Percentiles rank a stretch among this genome's conserved stretches.
Conservation (phyloP, 2,113 vertebrate species). For the Phoxinus phoxinus region DNA sequence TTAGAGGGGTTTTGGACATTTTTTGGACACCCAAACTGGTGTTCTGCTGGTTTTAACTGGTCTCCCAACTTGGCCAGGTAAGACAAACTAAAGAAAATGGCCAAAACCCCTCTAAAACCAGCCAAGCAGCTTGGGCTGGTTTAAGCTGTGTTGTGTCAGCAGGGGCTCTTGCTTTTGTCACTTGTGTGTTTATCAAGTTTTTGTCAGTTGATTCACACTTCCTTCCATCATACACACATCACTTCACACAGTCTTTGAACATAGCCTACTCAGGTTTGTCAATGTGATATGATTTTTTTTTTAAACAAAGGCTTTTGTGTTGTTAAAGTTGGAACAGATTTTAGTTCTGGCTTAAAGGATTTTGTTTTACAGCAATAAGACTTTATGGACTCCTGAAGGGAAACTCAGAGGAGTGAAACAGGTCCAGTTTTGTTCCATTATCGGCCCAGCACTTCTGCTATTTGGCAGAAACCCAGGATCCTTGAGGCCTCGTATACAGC, state of each 20-base stretch:
- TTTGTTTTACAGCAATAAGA: background rate
- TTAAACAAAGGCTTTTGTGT: background rate
- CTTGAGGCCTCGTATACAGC: background rate
- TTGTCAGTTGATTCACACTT: background rate
- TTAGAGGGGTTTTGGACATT: too few relatives aligned
- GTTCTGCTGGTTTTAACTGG: too few relatives aligned
- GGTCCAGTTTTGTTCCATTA: background rate
- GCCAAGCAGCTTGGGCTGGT: too few relatives aligned
- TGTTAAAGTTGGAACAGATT: background rate
- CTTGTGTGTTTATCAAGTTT: background rate
- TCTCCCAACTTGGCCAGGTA: too few relatives aligned
- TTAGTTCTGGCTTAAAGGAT: background rate
- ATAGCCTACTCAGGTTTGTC: background rate
- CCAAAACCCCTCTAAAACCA: too few relatives aligned
- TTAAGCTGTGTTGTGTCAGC: too few relatives aligned
- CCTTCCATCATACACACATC: background rate
- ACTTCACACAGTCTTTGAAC: background rate
- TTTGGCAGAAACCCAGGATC: slow-evolving; percentile 3
- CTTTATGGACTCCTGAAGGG: background rate
- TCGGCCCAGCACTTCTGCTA: background rate
- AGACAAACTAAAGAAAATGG: too few relatives aligned
- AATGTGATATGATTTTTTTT: background rate
- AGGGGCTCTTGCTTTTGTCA: background rate
- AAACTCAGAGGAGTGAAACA: background rate
- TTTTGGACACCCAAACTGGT: too few relatives aligned